phyloP scores from a whole-genome alignment of 2,113 vertebrate genomes.

The human region GRCh38 chr7:145907501-145908000 shows the following conservation, averaged over 20 bases:
- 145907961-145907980: background rate
- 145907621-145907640: too few relatives aligned
- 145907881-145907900: background rate
- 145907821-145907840: background rate
- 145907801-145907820: background rate
- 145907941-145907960: conserved; percentile 49
- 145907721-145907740: background rate
- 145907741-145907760: background rate
- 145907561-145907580: too few relatives aligned
- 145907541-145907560: too few relatives aligned
- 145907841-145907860: background rate
- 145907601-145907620: too few relatives aligned
- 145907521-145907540: too few relatives aligned
- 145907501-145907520: too few relatives aligned
- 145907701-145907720: background rate
- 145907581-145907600: too few relatives aligned
- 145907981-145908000: background rate
- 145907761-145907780: background rate
- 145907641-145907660: too few relatives aligned
- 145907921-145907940: background rate
- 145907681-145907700: background rate
- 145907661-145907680: background rate
- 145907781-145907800: background rate
- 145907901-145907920: background rate
- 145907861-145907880: background rate